Base-by-base conservation (phyloP, 1,140 invertebrate genomes). In the Zeugodacus cucurbitae region DNA sequence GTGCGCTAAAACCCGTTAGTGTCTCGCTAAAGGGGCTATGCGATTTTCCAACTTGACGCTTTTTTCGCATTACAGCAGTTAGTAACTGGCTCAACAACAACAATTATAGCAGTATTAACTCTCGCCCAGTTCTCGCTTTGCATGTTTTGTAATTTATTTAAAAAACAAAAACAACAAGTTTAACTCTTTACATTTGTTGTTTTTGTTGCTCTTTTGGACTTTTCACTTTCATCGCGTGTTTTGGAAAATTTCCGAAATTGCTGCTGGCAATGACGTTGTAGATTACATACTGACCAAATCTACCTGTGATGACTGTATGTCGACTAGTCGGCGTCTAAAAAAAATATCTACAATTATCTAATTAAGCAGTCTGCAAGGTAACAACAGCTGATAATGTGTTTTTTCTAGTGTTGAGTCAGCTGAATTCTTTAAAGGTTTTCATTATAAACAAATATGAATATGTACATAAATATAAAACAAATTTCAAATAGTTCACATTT, bases 151-250 rank as follows among this genome's bases (percentile, higher is more conserved):
- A 74, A 74, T 74, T 74, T 41, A 74, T 74, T 41, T 74, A 37
- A 41, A 22, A 74, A 74, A 74, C 29, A 74, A 10, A 44, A n/a
- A 5, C 5, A 74, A 74, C 4, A 54, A 4, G 10, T 54, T 14
- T 54, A 1, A n/a, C n/a, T n/a, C n/a, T n/a, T 2, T 54, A 17
- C 0, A 17, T 11, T 54, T 54, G 48, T 20, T 11, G 14, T 67
- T 32, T 4, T 32, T 32, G 62, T 32, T 26, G 62, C 62, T 1
- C 62, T 67, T 29, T 32, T 41, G 22, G 70, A 44, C 26, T 74
- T 74, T 74, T 74, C 70, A 74, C 70, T 74, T 74, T 74, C 70
- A 29, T 74, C 41, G 70, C 70, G 34, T 74, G 70, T 41, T 37
- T 41, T 2, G 70, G 62, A 74, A 74, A 74, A 44, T 74, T 37